phyloP scores from a whole-genome alignment of 2,888 invertebrate species.

The Thecophora atra region DNA sequence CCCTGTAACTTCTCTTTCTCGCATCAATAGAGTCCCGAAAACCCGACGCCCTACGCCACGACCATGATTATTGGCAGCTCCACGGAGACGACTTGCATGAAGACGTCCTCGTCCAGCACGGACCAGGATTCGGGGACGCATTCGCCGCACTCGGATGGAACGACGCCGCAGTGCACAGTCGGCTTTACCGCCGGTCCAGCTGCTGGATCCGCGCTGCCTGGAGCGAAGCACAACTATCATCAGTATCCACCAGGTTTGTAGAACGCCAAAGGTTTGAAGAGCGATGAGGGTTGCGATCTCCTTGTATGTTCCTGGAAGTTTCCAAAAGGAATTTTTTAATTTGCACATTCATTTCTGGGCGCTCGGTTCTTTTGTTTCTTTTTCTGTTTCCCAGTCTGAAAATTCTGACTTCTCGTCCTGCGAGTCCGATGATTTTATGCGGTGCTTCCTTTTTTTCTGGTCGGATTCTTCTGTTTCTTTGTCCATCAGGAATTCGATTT shows the following conservation, averaged over 20 bases:
- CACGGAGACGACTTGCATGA: conserved; percentile 63
- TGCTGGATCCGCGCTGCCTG: conserved; percentile 47
- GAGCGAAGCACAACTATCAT: conserved; percentile 59
- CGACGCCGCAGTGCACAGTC: conserved; percentile 51
- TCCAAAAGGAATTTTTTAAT: conserved; percentile 1
- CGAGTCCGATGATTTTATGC: too few species aligned
- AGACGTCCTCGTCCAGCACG: conserved; percentile 63
- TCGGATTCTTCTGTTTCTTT: conserved; percentile 24
- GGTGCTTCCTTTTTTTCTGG: conserved; percentile 6
- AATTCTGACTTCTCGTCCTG: conserved; percentile 9
- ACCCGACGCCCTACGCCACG: conserved; percentile 79
- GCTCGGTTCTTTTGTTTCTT: conserved; percentile 14
- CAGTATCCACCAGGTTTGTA: conserved; percentile 63
- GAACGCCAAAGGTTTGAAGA: too few species aligned
- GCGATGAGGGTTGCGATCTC: conserved; percentile 5
- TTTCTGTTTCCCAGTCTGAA: not conserved
- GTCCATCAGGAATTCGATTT: conserved; percentile 3
- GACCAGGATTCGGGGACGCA: conserved; percentile 66
- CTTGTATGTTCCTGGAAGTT: not conserved
- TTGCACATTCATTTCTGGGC: conserved; percentile 7
- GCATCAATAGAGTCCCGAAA: conserved; percentile 68
- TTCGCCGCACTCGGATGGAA: conserved; percentile 65
- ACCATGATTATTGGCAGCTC: conserved; percentile 73
- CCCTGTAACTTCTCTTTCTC: conserved; percentile 11
- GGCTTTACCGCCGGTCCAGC: conserved; percentile 40